Conservation (phyloP, 2,797 vertebrate species). For the Cirrhinus molitorella region DNA sequence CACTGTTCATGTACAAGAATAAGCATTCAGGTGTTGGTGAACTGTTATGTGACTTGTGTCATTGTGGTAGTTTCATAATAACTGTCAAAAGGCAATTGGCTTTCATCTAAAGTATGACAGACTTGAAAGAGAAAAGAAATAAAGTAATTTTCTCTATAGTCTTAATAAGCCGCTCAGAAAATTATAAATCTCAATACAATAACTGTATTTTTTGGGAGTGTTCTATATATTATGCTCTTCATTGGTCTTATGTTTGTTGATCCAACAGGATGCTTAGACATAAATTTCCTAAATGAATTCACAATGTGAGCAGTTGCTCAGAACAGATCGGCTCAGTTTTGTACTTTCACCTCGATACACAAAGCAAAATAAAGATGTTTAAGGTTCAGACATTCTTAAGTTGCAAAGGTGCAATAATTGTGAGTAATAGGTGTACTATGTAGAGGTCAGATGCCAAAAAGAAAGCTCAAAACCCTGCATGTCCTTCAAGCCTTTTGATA, state of each 20-base stretch:
- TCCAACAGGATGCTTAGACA: conserved; percentile 6
- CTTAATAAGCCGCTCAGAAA: conserved; percentile 24
- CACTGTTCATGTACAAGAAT: neutral
- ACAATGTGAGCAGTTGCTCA: neutral
- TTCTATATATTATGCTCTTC: conserved; percentile 15
- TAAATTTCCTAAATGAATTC: conserved; percentile 11
- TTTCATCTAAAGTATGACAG: conserved; percentile 29
- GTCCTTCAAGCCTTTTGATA: conserved; percentile 84
- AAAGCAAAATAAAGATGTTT: conserved; percentile 1
- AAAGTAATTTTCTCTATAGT: conserved; percentile 5
- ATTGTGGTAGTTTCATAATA: conserved; percentile 77
- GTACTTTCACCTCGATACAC: neutral
- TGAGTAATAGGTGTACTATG: neutral
- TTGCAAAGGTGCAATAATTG: neutral
- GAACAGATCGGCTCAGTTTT: neutral
- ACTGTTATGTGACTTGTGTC: conserved; percentile 77
- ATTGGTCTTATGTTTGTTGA: neutral
- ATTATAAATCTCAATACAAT: conserved; percentile 12
- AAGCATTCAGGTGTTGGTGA: conserved; percentile 81
- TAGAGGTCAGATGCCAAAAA: conserved; percentile 12
- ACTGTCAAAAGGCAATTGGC: conserved; percentile 81
- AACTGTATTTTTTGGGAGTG: conserved; percentile 5
- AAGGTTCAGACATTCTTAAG: neutral
- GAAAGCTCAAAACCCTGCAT: conserved; percentile 74
- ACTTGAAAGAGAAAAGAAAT: conserved; percentile 29